Percentiles rank a stretch among this genome's conserved stretches.
phyloP scores from a whole-genome alignment of 2,797 vertebrate species.

The Danio choprae region DNA sequence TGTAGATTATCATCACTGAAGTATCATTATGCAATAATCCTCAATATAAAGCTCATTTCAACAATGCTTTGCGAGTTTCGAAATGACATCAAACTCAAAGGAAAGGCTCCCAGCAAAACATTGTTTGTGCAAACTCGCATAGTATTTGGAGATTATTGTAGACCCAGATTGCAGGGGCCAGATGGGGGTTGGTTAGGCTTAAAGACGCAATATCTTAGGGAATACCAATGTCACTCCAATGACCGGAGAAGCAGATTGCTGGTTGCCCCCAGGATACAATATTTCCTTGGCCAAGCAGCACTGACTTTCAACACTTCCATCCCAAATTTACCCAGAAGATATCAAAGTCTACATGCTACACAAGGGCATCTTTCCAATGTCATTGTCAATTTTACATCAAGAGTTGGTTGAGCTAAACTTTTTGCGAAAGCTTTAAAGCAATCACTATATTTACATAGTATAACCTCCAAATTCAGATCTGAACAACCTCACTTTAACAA shows the following conservation, averaged over 20 bases:
- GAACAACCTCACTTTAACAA: neutral
- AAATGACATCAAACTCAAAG: neutral
- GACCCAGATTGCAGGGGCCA: constrained; percentile 42
- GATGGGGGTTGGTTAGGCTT: constrained; percentile 22
- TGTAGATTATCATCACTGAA: constrained; percentile 14
- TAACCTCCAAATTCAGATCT: constrained; percentile 1
- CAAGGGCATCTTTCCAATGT: constrained; percentile 18
- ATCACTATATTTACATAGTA: neutral
- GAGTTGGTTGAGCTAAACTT: neutral
- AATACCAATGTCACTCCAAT: constrained; percentile 37
- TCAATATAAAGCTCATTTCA: constrained; percentile 12
- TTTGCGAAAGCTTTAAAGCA: neutral
- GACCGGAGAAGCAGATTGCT: constrained; percentile 37
- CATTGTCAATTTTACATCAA: constrained; percentile 22
- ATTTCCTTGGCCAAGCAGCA: constrained; percentile 5
- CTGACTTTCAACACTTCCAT: constrained; percentile 15
- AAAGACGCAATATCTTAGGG: constrained; percentile 5
- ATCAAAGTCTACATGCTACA: constrained; percentile 4
- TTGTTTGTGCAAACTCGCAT: constrained; percentile 20
- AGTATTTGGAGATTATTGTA: constrained; percentile 36
- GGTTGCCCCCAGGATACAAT: neutral
- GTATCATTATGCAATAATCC: constrained; percentile 28
- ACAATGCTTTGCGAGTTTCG: neutral
- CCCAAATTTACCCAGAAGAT: constrained; percentile 23
- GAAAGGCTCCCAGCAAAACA: constrained; percentile 4